Evolutionary conservation across 2,888 invertebrate genomes (phyloP), one percentile per base, ranked within the genome.

Genomic region (Biston betularia): DNA sequence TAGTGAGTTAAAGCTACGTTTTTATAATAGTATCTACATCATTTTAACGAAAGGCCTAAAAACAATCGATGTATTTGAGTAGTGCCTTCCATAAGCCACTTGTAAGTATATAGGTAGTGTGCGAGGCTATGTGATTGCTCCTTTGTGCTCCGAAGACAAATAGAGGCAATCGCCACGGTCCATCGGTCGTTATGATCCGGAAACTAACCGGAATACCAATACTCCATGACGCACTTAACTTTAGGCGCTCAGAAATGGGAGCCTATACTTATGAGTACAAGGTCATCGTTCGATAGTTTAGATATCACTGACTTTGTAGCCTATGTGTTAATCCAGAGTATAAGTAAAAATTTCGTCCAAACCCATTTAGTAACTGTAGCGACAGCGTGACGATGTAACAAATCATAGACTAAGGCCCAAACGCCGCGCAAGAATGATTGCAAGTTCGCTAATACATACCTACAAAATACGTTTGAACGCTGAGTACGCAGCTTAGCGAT

Each of bases 91-190:
- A 65, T 70, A 68, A 71, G 68, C 71, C 67, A 69, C 71, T 71
- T 64, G 69, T 71, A 58, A 5, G 6, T 48, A 40, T 12, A 14
- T 12, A 57, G 46, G 14, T 65, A 53, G 60, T 63, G 57, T 73
- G 71, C 74, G 74, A 63, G 66, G 54, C 35, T 60, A 69, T 57
- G 57, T 58, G 56, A n/a, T 45, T 46, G 69, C 68, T 75, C 82
- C 80, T 80, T 81, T 79, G 81, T 83, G 77, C 75, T 70, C 72
- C 69, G 75, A 83, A 87, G 87, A 89, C 83, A 89, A 90, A 90
- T 88, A 83, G 86, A 80, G 82, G 85, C 84, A 82, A 86, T 84
- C 80, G 83, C 81, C 79, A 78, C 82, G 85, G 84, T 80, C 84
- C 82, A 87, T 88, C 85, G 86, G 79, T 76, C 77, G 81, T 83